These are phyloP conservation scores for Stigmatopora argus DNA, from an alignment of 2,113 vertebrate species.

Conservation along the genomic window DNA sequence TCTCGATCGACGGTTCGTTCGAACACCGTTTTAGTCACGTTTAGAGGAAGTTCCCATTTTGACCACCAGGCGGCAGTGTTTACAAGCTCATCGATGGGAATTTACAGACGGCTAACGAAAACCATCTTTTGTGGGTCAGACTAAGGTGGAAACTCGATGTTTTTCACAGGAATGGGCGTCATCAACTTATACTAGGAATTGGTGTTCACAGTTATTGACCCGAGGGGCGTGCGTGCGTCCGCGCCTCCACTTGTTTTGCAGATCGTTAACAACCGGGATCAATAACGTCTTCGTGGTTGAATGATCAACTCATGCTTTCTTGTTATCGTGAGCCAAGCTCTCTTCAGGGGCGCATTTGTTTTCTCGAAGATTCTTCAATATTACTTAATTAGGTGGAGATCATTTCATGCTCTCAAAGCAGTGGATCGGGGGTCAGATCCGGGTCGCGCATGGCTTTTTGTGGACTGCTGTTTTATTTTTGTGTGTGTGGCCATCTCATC, in stretches of 20 bases:
- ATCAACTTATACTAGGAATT: not conserved
- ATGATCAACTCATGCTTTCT: not conserved
- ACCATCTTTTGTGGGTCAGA: too few species aligned
- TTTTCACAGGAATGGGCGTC: not conserved
- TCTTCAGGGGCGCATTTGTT: not conserved
- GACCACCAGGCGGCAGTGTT: constrained; percentile 58
- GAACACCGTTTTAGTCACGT: not conserved
- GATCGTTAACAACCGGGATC: constrained; percentile 21
- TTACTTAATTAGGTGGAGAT: not conserved
- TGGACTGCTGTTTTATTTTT: too few species aligned
- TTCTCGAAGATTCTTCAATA: too few species aligned
- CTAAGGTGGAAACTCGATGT: not conserved
- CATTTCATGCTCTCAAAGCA: too few species aligned
- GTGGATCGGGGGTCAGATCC: too few species aligned
- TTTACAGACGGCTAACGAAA: not conserved
- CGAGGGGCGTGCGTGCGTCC: not conserved
- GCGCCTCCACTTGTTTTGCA: not conserved
- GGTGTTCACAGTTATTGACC: constrained; percentile 14
- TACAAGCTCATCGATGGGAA: not conserved
- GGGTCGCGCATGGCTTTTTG: too few species aligned
- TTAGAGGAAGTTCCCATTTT: not conserved
- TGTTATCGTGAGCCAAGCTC: not conserved
- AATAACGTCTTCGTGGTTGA: constrained; percentile 10
- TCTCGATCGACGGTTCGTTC: too few species aligned
- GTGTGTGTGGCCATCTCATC: too few species aligned